Evolutionary conservation across 2,113 vertebrate species (phyloP).

Genomic region (Tautogolabrus adspersus): DNA sequence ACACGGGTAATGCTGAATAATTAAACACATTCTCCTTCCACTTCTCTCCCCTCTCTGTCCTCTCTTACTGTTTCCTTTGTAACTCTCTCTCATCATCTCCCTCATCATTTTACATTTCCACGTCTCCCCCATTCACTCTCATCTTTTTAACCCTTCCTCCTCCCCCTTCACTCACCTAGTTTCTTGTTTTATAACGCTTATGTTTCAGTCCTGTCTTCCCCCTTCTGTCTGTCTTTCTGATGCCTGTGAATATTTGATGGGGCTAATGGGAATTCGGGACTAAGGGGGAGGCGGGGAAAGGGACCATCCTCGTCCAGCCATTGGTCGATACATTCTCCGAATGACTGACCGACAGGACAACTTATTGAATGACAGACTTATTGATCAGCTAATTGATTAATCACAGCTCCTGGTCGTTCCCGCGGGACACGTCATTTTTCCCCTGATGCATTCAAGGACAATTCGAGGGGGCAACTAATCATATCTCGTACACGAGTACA

Average conservation of each 20-base stretch:
- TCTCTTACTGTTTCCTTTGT: conserved; percentile 38
- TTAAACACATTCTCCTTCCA: conserved; percentile 74
- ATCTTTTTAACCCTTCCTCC: conserved; percentile 10
- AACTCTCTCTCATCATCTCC: conserved; percentile 40
- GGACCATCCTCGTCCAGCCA: neutral
- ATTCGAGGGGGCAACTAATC: conserved; percentile 36
- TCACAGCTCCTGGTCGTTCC: conserved; percentile 38
- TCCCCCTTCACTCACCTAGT: neutral
- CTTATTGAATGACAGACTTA: conserved; percentile 55
- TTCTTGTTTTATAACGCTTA: conserved; percentile 7
- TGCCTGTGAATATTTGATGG: conserved; percentile 64
- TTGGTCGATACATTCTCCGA: neutral
- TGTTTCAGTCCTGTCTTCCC: neutral
- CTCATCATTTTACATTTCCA: conserved; percentile 39
- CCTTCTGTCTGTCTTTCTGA: conserved; percentile 13
- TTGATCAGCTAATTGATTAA: conserved; percentile 70
- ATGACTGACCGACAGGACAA: conserved; percentile 13
- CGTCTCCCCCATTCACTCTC: conserved; percentile 17
- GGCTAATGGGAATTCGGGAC: conserved; percentile 39
- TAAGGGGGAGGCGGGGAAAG: neutral
- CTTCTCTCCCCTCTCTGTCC: conserved; percentile 37
- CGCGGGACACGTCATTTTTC: conserved; percentile 36
- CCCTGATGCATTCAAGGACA: conserved; percentile 53
- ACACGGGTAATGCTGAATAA: conserved; percentile 81
- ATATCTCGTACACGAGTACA: conserved; percentile 10